Base-by-base conservation (phyloP, 2,888 invertebrate species). In the Nomada lathburiana region DNA sequence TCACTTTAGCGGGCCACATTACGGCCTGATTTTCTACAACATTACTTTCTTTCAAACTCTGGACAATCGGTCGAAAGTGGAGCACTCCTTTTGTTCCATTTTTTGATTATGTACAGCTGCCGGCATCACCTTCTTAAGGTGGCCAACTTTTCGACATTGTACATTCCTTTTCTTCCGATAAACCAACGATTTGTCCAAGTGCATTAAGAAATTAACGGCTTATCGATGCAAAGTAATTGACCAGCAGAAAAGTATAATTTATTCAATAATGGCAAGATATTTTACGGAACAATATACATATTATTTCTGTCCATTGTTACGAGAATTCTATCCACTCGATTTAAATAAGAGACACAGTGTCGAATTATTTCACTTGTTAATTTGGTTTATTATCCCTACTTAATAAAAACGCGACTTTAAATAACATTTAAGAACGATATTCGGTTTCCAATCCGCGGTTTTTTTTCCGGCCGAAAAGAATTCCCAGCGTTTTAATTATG, bases 21-120 rank as follows among this genome's bases (percentile, higher is more conserved):
- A 81, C 73, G 80, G 68, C 80, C 80, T 81, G 80, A 80, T 80
- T 81, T 81, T 81, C 80, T 81, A 81, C 80, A 72, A 79, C 80
- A 80, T 80, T 80, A 73, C 80, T 80, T 81, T 81, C 80, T 81
- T 81, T 81, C 80, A 81, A 73, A 79, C 80, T 80, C 68, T 50
- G 73, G 64, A 81, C 80, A 81, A 81, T 81, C 80, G 80, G 80
- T 73, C 57, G 80, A 80, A 81, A 81, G 80, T 81, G 80, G 80
- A 81, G 80, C 80, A 69, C 57, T 62, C 42, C 57, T 64, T 79
- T 81, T 81, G 80, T 81, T 73, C 73, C 68, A 69, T 81, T 81
- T 74, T 63, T 80, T 81, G 80, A 81, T 81, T 80, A 73, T 81
- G 73, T 81, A 81, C 64, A 80, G 80, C 80, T 73, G 65, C 80